Evolutionary conservation across 2,888 invertebrate genomes (phyloP).

Genomic region (Isotomurus palustris): DNA sequence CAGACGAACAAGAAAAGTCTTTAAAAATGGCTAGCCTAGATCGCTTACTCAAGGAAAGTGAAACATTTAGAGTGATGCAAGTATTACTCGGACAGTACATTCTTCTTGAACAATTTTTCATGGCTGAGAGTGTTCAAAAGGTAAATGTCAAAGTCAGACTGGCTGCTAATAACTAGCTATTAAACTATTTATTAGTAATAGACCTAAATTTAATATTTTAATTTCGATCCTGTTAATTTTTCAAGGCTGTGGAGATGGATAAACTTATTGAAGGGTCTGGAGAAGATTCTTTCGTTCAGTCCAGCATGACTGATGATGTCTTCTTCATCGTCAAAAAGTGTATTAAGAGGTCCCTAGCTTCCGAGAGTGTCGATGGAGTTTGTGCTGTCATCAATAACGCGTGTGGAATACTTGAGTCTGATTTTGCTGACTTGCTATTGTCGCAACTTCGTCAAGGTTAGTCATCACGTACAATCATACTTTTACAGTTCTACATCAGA

Average conservation of each 20-base stretch:
- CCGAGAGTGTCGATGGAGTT: constrained; percentile 87
- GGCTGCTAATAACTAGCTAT: no score
- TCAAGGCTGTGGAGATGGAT: constrained; percentile 72
- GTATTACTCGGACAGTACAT: constrained; percentile 83
- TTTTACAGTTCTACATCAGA: no score
- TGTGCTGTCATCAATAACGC: constrained; percentile 96
- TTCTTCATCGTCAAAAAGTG: constrained; percentile 96
- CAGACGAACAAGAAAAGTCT: constrained; percentile 54
- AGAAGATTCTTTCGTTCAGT: constrained; percentile 54
- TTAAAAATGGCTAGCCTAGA: constrained; percentile 57
- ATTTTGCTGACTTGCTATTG: constrained; percentile 69
- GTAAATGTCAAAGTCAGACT: constrained; percentile 23
- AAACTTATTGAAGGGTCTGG: constrained; percentile 65
- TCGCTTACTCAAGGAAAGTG: constrained; percentile 64
- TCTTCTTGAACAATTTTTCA: constrained; percentile 86
- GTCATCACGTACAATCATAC: no score
- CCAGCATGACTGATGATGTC: constrained; percentile 94
- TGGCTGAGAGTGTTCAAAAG: constrained; percentile 89
- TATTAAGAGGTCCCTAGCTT: constrained; percentile 84
- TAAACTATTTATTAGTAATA: no score
- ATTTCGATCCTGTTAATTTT: not conserved
- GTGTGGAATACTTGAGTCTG: constrained; percentile 77
- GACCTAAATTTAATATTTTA: no score
- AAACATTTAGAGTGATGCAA: constrained; percentile 70
- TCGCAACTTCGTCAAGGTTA: constrained; percentile 71